These are phyloP conservation scores for Nomada fabriciana DNA, from an alignment of 2,888 invertebrate species.

Conservation along the genomic window DNA sequence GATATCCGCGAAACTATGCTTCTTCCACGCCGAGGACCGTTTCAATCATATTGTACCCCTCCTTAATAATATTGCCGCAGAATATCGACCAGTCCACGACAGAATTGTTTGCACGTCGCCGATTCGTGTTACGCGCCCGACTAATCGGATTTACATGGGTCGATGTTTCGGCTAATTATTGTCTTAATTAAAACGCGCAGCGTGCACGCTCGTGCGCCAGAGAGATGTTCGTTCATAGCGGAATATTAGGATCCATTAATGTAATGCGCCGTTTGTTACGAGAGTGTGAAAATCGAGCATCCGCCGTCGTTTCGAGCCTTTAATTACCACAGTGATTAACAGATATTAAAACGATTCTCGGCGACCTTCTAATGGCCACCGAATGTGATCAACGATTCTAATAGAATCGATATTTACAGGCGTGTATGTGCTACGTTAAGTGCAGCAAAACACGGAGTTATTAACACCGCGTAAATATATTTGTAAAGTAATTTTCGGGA, in stretches of 20 bases:
- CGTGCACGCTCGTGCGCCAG: slow-evolving; percentile 15
- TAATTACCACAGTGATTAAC: slow-evolving; percentile 63
- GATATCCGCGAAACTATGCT: neutral
- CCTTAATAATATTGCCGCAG: neutral
- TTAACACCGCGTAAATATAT: neutral
- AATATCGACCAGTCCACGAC: slow-evolving; percentile 37
- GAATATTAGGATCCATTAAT: slow-evolving; percentile 74
- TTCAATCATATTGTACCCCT: slow-evolving; percentile 15
- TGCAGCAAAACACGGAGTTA: neutral
- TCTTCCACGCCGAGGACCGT: slow-evolving; percentile 2
- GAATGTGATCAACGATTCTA: slow-evolving; percentile 10
- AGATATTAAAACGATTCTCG: slow-evolving; percentile 46
- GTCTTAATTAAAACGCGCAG: slow-evolving; percentile 74
- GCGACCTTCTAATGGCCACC: slow-evolving; percentile 3
- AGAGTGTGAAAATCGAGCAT: slow-evolving; percentile 38
- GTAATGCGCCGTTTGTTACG: slow-evolving; percentile 67
- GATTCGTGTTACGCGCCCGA: slow-evolving; percentile 45
- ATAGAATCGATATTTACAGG: slow-evolving; percentile 20
- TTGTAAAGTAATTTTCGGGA: too few species aligned
- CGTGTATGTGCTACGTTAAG: too few species aligned
- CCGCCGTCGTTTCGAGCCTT: slow-evolving; percentile 49
- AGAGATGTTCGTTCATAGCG: neutral
- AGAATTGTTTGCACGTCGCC: slow-evolving; percentile 48
- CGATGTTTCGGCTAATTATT: slow-evolving; percentile 71
- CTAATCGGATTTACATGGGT: slow-evolving; percentile 64